Evolutionary conservation across 2,113 vertebrate genomes (phyloP).

Genomic region (Sorex fumeus): DNA sequence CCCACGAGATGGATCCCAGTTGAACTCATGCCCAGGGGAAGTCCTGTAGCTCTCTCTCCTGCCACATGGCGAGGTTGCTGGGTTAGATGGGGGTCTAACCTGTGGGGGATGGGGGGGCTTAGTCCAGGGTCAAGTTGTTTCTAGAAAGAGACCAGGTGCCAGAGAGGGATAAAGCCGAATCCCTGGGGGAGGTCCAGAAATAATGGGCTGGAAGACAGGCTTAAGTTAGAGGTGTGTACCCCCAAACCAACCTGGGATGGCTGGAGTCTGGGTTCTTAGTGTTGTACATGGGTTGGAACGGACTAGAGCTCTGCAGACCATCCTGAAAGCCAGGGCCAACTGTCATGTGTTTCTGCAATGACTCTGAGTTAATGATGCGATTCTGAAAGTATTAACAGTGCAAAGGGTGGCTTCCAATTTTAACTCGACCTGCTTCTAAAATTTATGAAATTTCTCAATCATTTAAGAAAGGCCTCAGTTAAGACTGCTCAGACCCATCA

Average conservation of each 20-base stretch:
- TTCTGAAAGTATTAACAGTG: slow-evolving; percentile 51
- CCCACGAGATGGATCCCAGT: not conserved
- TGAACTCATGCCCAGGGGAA: not conserved
- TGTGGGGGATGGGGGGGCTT: not conserved
- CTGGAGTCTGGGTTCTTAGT: not conserved
- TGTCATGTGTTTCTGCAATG: not conserved
- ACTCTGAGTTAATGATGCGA: slow-evolving; percentile 35
- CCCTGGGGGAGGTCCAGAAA: not conserved
- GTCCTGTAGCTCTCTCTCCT: not conserved
- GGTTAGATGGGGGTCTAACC: not conserved
- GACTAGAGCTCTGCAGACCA: slow-evolving; percentile 13
- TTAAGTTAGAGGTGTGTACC: no score
- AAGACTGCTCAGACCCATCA: not conserved
- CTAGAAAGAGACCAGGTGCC: not conserved
- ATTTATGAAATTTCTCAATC: slow-evolving; percentile 48
- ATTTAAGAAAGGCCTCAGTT: not conserved
- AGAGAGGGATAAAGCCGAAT: not conserved
- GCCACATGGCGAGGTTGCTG: not conserved
- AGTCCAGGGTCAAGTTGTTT: not conserved
- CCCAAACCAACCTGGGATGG: rapidly evolving
- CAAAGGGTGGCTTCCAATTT: slow-evolving; percentile 58
- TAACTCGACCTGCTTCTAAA: slow-evolving; percentile 30
- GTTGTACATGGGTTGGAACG: not conserved
- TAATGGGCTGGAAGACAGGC: not conserved
- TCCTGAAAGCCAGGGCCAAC: slow-evolving; percentile 14